These are phyloP conservation scores for Petroica traversi DNA, from an alignment of 2,113 vertebrate genomes.

Conservation along the genomic window DNA sequence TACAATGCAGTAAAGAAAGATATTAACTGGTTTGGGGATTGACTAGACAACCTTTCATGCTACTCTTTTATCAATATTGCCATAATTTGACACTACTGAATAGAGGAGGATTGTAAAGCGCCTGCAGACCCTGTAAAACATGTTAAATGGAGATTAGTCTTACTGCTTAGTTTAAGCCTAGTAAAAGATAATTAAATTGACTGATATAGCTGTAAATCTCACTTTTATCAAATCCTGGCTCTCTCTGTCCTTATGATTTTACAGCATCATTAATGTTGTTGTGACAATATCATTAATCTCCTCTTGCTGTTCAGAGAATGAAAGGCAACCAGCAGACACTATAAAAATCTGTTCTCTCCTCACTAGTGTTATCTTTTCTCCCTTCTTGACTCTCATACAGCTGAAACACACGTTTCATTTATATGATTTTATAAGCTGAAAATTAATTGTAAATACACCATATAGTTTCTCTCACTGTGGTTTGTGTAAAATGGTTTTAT, in stretches of 20 bases:
- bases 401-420: not conserved
- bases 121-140: slow-evolving; percentile 72
- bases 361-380: not conserved
- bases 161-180: slow-evolving; percentile 72
- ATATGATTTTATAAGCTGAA: not conserved
- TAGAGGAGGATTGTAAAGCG: slow-evolving; percentile 75
- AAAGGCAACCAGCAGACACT: not conserved
- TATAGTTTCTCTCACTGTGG: not conserved
- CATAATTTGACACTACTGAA: slow-evolving; percentile 78
- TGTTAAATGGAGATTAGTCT: slow-evolving; percentile 74
- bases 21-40: slow-evolving; percentile 64
- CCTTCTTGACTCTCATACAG: not conserved
- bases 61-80: slow-evolving; percentile 80
- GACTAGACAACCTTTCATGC: slow-evolving; percentile 61
- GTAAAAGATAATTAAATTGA: slow-evolving; percentile 82
- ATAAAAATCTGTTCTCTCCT: not conserved
- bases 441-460: not conserved
- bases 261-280: slow-evolving; percentile 77
- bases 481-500: not conserved
- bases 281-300: slow-evolving; percentile 59
- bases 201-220: slow-evolving; percentile 78
- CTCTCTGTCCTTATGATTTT: slow-evolving; percentile 73
- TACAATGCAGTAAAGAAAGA: slow-evolving; percentile 78
- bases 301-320: slow-evolving; percentile 7
- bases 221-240: slow-evolving; percentile 74